phyloP scores from a whole-genome alignment of 2,888 invertebrate species.

The Serrognathus titanus region DNA sequence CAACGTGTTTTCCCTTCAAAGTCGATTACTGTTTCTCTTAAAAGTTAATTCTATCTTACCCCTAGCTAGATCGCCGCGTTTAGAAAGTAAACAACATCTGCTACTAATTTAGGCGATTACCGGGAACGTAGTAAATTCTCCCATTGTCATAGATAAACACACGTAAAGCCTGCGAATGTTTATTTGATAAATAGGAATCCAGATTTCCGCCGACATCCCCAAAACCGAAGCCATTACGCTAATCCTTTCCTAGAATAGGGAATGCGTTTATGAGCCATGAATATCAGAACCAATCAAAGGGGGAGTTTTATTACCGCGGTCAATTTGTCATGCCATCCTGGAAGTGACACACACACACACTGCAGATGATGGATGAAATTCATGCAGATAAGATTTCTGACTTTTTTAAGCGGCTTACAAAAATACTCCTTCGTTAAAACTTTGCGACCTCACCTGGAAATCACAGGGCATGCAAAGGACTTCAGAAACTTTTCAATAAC shows the following conservation, averaged over 20 bases:
- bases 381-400: too few relatives aligned
- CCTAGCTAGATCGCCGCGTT: neutral
- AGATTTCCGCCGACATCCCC: slow-evolving; percentile 5
- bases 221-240: slow-evolving; percentile 9
- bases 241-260: slow-evolving; percentile 11
- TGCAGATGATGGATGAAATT: too few relatives aligned
- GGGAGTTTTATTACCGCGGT: neutral
- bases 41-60: neutral
- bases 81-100: neutral
- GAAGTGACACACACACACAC: too few relatives aligned
- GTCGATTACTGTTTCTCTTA: neutral
- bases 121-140: neutral
- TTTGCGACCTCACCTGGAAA: too few relatives aligned
- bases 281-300: slow-evolving; percentile 1
- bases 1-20: neutral
- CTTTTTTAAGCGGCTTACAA: too few relatives aligned
- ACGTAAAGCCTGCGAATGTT: neutral
- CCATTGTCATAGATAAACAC: slow-evolving; percentile 1
- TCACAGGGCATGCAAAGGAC: too few relatives aligned
- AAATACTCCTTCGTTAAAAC: too few relatives aligned
- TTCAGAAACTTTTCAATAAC: too few relatives aligned
- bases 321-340: slow-evolving; percentile 3
- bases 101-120: neutral
- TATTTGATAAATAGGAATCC: slow-evolving; percentile 3
- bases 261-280: slow-evolving; percentile 7